Evolutionary conservation across 2,113 vertebrate species (phyloP).

Genomic region (Phyllopteryx taeniolatus): DNA sequence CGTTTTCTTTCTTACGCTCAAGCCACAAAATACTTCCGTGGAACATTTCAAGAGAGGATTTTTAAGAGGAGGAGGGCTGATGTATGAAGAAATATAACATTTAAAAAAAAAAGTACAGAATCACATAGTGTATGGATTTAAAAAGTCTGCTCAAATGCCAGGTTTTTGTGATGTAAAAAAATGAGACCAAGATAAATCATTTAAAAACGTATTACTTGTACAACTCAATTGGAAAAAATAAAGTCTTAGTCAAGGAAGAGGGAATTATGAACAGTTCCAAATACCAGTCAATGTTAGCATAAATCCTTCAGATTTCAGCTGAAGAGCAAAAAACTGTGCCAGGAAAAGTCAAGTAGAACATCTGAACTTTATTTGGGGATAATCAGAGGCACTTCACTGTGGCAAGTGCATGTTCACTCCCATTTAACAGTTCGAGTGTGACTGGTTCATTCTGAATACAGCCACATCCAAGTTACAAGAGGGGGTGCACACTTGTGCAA

Average conservation of each 20-base stretch:
- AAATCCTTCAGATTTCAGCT: too few species aligned
- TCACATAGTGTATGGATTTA: background rate
- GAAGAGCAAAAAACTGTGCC: background rate
- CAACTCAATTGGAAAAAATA: background rate
- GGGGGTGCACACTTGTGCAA: background rate
- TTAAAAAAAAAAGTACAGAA: background rate
- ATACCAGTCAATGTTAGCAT: background rate
- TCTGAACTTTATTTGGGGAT: background rate
- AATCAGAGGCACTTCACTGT: too few species aligned
- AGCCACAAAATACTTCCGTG: slow-evolving; percentile 72
- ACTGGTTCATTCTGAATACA: background rate
- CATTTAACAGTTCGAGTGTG: background rate
- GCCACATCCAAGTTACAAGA: background rate
- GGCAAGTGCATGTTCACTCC: background rate
- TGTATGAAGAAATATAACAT: background rate
- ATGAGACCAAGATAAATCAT: background rate
- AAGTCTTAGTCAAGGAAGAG: too few species aligned
- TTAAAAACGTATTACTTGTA: background rate
- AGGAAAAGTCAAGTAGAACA: background rate
- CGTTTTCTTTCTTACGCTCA: slow-evolving; percentile 49
- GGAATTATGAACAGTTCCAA: background rate
- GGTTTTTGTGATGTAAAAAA: too few species aligned
- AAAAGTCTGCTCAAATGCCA: background rate
- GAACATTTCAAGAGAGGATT: slow-evolving; percentile 66
- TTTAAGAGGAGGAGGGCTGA: slow-evolving; percentile 42